Base-by-base conservation (phyloP, 1,140 invertebrate species). In the Drosophila tani region DNA sequence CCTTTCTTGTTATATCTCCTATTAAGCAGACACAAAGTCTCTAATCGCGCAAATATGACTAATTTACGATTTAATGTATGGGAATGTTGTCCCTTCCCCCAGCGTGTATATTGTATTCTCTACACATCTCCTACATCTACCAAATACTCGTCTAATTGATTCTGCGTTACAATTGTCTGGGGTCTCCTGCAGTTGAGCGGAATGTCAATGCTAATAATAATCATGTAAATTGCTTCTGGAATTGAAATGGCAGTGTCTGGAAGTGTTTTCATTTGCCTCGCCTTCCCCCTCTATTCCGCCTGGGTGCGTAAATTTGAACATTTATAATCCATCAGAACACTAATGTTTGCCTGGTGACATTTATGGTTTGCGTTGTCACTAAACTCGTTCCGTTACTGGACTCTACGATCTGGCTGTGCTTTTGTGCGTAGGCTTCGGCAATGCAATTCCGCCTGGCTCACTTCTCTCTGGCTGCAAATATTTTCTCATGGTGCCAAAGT, bases 121-220 rank as follows among this genome's bases (percentile, higher is more conserved):
- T 32, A 35, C 40, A 57, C 32, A 21, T 58, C 51, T 56, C 35
- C 43, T 45, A 49, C 50, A 75, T 75, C 70, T 67, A 21, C 47
- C 56, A 56, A 62, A 80, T 70, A 73, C 75, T 53, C 67, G 80
- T 64, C 84, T 87, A 87, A 87, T 87, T 88, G 84, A 87, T 87
- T 88, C 76, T 88, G 81, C 77, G 74, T 73, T 88, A 59, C 83
- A 87, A 87, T 87, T 88, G 84, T 88, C 83, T 87, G 80, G 84
- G 79, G 84, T 40, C 63, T 62, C 50, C 51, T 67, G 73, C 53
- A 68, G 63, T 82, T 66, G 73, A 75, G 71, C 71, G 73, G 84
- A 87, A 87, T 87, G 84, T 81, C 83, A 88, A 87, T 87, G 83
- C 77, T 87, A 87, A 87, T 87, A 87, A 87, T 86, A 77, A 62